phyloP scores from a whole-genome alignment of 1,140 invertebrate genomes.

The Panonychus citri region DNA sequence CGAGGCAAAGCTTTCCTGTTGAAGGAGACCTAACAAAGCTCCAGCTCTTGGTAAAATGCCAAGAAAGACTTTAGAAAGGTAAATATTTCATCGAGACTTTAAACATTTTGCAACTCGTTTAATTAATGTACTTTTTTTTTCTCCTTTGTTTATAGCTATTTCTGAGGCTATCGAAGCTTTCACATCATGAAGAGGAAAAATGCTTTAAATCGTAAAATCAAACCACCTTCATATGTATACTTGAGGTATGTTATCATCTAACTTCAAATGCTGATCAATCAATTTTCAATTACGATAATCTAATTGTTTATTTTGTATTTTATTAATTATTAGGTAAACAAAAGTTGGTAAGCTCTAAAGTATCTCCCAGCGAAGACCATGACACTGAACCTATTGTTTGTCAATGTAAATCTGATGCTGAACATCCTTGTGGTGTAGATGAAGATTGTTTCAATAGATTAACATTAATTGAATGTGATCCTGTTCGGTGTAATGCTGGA shows the following conservation, averaged over 20 bases:
- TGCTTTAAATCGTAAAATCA: background rate
- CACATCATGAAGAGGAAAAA: slow-evolving; percentile 18
- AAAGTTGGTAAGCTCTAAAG: slow-evolving; percentile 20
- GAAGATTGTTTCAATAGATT: slow-evolving; percentile 63
- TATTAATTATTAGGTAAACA: slow-evolving; percentile 31
- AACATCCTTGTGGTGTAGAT: slow-evolving; percentile 53
- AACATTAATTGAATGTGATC: slow-evolving; percentile 66
- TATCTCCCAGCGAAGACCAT: background rate
- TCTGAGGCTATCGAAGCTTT: slow-evolving; percentile 23
- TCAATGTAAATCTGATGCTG: slow-evolving; percentile 43
- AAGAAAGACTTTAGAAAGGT: slow-evolving; percentile 6
- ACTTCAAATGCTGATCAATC: too few relatives aligned
- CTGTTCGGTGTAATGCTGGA: slow-evolving; percentile 49
- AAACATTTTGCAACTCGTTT: slow-evolving; percentile 5
- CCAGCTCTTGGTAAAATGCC: slow-evolving; percentile 8
- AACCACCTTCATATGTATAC: slow-evolving; percentile 13
- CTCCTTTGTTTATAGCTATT: slow-evolving; percentile 16
- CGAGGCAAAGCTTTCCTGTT: slow-evolving; percentile 42
- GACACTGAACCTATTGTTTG: slow-evolving; percentile 28
- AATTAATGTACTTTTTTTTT: background rate
- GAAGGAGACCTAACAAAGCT: slow-evolving; percentile 6
- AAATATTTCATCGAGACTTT: slow-evolving; percentile 3
- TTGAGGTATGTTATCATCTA: slow-evolving; percentile 10
- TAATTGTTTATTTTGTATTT: slow-evolving; percentile 32
- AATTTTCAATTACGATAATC: slow-evolving; percentile 1